Base-by-base conservation (phyloP, 2,888 invertebrate genomes). In the Microplitis deprimator region DNA sequence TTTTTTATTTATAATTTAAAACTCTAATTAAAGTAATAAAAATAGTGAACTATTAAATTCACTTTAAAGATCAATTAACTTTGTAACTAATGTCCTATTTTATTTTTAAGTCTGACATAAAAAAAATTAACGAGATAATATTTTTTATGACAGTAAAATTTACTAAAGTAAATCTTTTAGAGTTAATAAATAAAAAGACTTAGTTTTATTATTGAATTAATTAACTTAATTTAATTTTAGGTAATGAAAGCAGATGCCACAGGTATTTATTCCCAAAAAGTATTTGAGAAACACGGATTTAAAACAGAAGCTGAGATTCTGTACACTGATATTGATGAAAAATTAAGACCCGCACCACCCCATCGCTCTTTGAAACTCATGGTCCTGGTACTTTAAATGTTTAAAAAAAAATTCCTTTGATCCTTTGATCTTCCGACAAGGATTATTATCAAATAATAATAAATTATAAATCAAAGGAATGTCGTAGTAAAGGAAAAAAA, bases 211-310 rank as follows among this genome's bases (percentile, higher is more conserved):
- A 29, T 2, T 29, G 3, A 39, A 29, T 41, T 68, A 20, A 60
- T 40, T 39, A 8, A 50, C 20, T 8, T 41, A 73, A 64, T 74
- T 50, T 16, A 62, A 41, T 91, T 91, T 64, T 91, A 95, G 94
- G 86, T 96, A 38, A 92, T 96, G 84, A 96, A 96, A 90, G 94
- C 94, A 17, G 96, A 96, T 86, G 95, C 96, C 0, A 96, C 96
- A 0, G 95, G 96, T 20, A 92, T 93, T 1, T 96, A 92, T 85
- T 96, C 96, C 0, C 96, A 96, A 85, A 94, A 94, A 83, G 94
- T 95, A 75, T 93, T 94, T 79, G 92, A 92, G 83, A 93, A 93
- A 40, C 91, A 94, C 67, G 95, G 94, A 0, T 93, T 95, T 84
- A 90, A 92, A 70, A 91, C 92, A 0, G 91, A 94, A 50, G 91